These are phyloP conservation scores for Unio pictorum DNA, from an alignment of 2,888 invertebrate species.

Conservation along the genomic window DNA sequence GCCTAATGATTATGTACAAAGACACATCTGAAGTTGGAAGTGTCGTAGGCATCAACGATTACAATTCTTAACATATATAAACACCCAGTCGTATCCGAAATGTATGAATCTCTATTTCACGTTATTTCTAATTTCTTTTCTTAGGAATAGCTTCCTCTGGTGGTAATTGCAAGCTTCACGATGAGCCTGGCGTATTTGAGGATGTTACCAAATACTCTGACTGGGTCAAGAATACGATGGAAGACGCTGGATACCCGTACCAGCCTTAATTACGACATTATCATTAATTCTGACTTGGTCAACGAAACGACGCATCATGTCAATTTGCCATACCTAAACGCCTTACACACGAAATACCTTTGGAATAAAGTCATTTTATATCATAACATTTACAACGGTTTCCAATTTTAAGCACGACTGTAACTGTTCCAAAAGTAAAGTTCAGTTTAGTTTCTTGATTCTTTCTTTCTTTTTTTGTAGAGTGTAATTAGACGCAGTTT, in stretches of 20 bases:
- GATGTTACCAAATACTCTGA: slow-evolving; percentile 12
- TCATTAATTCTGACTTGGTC: slow-evolving; percentile 5
- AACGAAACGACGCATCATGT: slow-evolving; percentile 5
- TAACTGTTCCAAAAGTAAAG: too few relatives aligned
- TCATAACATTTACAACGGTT: neutral
- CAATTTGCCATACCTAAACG: slow-evolving; percentile 1
- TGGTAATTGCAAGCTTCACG: slow-evolving; percentile 11
- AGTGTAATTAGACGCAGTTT: too few relatives aligned
- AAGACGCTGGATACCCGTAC: slow-evolving; percentile 16
- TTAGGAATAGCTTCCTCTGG: slow-evolving; percentile 21
- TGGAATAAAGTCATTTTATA: neutral
- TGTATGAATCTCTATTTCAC: too few relatives aligned
- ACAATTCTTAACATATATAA: too few relatives aligned
- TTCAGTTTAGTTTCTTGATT: too few relatives aligned
- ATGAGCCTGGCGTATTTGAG: slow-evolving; percentile 20
- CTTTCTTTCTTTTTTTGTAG: too few relatives aligned
- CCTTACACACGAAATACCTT: neutral
- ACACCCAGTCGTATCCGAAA: too few relatives aligned
- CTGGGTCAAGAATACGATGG: slow-evolving; percentile 21
- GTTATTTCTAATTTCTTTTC: too few relatives aligned
- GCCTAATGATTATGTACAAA: too few relatives aligned
- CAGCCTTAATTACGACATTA: slow-evolving; percentile 5
- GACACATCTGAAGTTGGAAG: too few relatives aligned
- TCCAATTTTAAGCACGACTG: neutral
- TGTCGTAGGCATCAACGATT: too few relatives aligned